Evolutionary conservation across 2,888 invertebrate species (phyloP), one percentile per base, ranked within the genome.

Genomic region (Theretra japonica): DNA sequence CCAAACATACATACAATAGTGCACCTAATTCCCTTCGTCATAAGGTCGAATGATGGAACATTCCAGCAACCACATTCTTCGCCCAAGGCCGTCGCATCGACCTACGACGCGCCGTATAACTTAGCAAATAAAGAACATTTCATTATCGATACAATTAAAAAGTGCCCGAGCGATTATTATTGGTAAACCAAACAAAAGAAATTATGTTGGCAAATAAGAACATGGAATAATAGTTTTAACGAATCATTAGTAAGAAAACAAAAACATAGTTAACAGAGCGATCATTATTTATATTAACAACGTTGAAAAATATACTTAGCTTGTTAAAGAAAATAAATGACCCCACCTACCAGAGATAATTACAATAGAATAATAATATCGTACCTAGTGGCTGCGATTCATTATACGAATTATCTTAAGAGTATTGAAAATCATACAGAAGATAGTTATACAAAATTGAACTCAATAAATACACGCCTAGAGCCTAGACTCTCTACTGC

Each of bases 71-170:
- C 83, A 84, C 92, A 91, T 92, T 91, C 91, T 87, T 85, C 58
- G 74, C 28, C 79, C 90, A 91, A 92, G 92, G 91, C 85, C 87
- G 87, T 86, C 87, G 90, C 85, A 87, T 88, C 82, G 84, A 79
- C 82, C 80, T 80, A 83, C 81, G 80, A 77, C 82, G 80, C 76
- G 75, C 81, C 79, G 79, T 79, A 79, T 75, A 79, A 79, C 73
- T 79, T 78, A 76, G 80, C 79, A 84, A 83, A 83, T 83, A 83
- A 82, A 82, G 74, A 78, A 77, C 76, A 70, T 70, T 70, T 70
- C 48, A 70, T 70, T 70, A 62, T 62, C 28, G 53, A 78, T 80
- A 79, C 77, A 81, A 82, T 85, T 81, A 80, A 82, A 82, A 79
- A 80, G 75, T 76, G 73, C 73, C 48, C 33, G 57, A n/a, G n/a